These are phyloP conservation scores for Osmerus eperlanus DNA, from an alignment of 2,113 vertebrate genomes.

Conservation along the genomic window DNA sequence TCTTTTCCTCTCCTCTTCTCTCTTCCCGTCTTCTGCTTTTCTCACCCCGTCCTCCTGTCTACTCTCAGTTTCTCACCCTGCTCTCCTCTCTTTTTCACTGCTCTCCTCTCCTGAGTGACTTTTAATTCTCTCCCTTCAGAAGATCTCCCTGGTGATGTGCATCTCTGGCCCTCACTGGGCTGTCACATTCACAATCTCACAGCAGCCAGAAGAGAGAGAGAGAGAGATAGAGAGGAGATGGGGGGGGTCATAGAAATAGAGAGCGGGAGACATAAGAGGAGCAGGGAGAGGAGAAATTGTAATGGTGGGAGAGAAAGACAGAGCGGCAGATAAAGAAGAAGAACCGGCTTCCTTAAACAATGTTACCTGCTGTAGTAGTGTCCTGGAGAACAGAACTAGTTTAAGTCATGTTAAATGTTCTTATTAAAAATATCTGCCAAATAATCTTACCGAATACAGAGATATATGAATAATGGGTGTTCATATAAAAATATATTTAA, in stretches of 20 bases:
- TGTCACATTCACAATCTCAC: constrained; percentile 2
- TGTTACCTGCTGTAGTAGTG: neutral
- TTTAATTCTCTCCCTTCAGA: neutral
- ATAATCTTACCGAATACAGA: neutral
- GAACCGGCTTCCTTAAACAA: neutral
- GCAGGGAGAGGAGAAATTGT: neutral
- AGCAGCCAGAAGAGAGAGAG: constrained; percentile 1
- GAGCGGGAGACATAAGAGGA: neutral
- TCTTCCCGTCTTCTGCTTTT: neutral
- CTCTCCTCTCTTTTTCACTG: neutral
- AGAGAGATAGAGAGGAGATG: neutral
- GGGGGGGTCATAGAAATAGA: neutral
- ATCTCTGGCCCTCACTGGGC: neutral
- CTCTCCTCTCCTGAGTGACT: constrained; percentile 3
- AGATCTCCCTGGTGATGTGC: neutral
- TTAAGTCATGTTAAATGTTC: no score
- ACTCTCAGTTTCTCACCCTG: neutral
- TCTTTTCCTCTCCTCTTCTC: neutral
- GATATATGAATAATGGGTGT: neutral
- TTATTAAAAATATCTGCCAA: no score
- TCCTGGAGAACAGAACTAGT: neutral
- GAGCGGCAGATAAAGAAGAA: no score
- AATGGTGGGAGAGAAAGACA: neutral
- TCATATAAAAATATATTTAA: no score
- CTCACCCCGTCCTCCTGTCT: neutral